A percentile compares a stretch with the other conserved stretches of the same genome.
Evolutionary conservation across 2,113 vertebrate species (phyloP).

Genomic region (Eurystomus gularis): DNA sequence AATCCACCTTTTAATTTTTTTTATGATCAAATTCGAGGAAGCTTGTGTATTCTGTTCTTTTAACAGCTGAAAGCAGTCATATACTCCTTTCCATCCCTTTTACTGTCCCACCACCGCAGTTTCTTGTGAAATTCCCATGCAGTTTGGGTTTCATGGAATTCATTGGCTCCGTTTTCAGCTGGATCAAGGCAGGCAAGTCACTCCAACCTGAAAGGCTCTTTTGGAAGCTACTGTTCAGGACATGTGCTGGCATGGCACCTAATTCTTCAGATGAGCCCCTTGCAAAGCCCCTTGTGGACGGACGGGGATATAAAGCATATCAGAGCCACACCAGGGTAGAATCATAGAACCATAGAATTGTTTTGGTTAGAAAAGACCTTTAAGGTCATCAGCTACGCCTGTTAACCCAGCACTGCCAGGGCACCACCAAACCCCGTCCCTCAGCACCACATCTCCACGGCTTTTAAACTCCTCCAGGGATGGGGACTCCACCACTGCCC

Average conservation of each 20-base stretch:
- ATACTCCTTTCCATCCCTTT: not conserved
- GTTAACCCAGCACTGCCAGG: too few species aligned
- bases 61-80: not conserved
- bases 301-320: too few species aligned
- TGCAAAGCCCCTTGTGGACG: too few species aligned
- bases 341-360: too few species aligned
- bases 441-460: too few species aligned
- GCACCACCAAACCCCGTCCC: too few species aligned
- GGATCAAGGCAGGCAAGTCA: not conserved
- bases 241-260: not conserved
- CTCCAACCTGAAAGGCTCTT: not conserved
- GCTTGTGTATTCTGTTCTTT: not conserved
- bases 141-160: not conserved
- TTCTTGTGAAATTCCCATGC: not conserved
- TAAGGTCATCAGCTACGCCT: too few species aligned
- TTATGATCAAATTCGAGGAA: not conserved
- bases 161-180: not conserved
- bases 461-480: too few species aligned
- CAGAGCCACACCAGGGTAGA: too few species aligned
- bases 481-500: too few species aligned
- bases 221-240: not conserved
- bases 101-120: not conserved
- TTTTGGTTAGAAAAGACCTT: too few species aligned
- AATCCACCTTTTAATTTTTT: not conserved
- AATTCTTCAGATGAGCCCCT: too few species aligned